Conservation (phyloP, 2,797 vertebrate species). For the Mastacembelus armatus region DNA sequence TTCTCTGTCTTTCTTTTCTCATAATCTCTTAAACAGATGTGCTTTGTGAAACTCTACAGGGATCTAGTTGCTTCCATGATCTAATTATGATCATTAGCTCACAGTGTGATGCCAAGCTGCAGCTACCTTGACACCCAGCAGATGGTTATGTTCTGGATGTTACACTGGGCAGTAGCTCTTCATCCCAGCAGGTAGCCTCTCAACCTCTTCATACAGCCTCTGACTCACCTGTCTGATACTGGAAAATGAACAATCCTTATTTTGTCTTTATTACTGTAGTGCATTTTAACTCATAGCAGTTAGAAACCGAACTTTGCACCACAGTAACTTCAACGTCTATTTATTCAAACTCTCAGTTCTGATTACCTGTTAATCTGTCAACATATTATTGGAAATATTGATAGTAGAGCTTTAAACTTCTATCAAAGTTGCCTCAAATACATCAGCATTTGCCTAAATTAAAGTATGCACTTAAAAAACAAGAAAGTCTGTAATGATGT, state of each 20-base stretch:
- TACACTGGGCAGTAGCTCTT: constrained; percentile 41
- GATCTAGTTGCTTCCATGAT: constrained; percentile 52
- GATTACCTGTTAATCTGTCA: no score
- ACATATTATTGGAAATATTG: no score
- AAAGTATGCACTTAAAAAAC: no score
- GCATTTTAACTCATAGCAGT: no score
- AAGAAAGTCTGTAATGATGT: not conserved
- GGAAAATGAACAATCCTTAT: no score
- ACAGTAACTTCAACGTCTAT: no score
- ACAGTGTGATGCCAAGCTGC: constrained; percentile 58
- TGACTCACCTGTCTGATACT: constrained; percentile 21
- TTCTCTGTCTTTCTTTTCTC: not conserved
- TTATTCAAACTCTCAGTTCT: no score
- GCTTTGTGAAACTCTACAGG: constrained; percentile 35
- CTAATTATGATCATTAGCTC: constrained; percentile 75
- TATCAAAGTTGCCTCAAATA: no score
- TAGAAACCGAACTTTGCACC: no score
- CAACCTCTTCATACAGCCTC: constrained; percentile 18
- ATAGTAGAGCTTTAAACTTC: not conserved
- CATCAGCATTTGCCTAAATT: no score
- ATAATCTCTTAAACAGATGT: constrained; percentile 30
- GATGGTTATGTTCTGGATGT: constrained; percentile 53
- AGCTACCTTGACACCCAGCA: constrained; percentile 60
- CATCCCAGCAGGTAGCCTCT: constrained; percentile 37
- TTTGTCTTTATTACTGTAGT: no score